These are phyloP conservation scores for Cuculus canorus DNA, from an alignment of 2,797 vertebrate genomes.

Conservation along the genomic window DNA sequence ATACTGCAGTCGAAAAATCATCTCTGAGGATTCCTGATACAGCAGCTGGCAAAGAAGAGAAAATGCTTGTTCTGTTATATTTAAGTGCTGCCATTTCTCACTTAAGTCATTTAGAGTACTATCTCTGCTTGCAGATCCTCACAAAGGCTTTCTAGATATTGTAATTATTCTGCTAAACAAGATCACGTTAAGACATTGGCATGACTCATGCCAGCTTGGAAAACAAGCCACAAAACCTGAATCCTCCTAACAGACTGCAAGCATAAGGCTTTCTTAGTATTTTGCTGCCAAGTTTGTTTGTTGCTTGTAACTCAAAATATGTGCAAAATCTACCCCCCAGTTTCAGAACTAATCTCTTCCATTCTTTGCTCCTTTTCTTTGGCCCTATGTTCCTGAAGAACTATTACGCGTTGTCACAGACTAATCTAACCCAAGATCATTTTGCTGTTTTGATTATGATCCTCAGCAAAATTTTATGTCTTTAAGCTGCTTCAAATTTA, in stretches of 20 bases:
- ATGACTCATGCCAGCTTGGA: not conserved
- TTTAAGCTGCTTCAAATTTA: not conserved
- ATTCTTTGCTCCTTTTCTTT: not conserved
- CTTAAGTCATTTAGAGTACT: not conserved
- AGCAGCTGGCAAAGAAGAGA: not conserved
- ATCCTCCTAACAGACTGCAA: not conserved
- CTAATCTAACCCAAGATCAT: not conserved
- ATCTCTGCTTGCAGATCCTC: not conserved
- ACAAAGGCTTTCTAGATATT: not conserved
- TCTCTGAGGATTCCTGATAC: not conserved
- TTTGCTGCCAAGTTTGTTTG: not conserved
- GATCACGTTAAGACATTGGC: not conserved
- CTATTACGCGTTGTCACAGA: not conserved
- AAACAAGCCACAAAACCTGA: not conserved
- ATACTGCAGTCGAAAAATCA: not conserved
- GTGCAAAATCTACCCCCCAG: fast-evolving
- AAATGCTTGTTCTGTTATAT: not conserved
- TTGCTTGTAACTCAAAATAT: not conserved
- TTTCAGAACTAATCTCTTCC: not conserved
- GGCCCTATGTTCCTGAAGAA: not conserved
- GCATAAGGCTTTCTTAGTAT: not conserved
- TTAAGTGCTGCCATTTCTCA: not conserved
- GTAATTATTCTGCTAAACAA: not conserved
- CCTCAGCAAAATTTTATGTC: not conserved
- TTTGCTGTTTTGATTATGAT: not conserved